Percentiles rank a stretch among this genome's conserved stretches.
Conservation (phyloP, 2,888 invertebrate species). For the Luffia ferchaultella region DNA sequence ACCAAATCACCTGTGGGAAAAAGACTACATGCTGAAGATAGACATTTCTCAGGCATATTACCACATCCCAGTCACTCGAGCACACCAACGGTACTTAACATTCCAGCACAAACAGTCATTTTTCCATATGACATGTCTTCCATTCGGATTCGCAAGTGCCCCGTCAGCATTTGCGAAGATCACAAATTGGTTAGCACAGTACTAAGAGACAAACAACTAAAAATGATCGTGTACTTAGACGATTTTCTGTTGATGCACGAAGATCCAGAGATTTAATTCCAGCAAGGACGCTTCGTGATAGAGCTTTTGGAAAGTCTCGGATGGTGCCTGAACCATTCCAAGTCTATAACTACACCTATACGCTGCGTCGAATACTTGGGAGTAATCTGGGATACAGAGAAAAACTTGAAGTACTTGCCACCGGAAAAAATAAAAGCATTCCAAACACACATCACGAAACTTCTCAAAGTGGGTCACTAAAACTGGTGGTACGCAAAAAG, state of each 20-base stretch:
- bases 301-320: slow-evolving; percentile 4
- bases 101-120: not conserved
- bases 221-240: slow-evolving; percentile 18
- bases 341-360: slow-evolving; percentile 7
- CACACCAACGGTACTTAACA: slow-evolving; percentile 6
- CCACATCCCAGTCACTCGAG: slow-evolving; percentile 5
- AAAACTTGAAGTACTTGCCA: slow-evolving; percentile 11
- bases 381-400: slow-evolving; percentile 7
- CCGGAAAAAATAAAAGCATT: slow-evolving; percentile 14
- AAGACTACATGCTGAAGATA: slow-evolving; percentile 13
- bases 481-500: slow-evolving; percentile 6
- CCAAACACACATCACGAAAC: slow-evolving; percentile 11
- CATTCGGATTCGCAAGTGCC: slow-evolving; percentile 14
- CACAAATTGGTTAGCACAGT: slow-evolving; percentile 17
- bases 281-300: not conserved
- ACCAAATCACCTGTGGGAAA: slow-evolving; percentile 5
- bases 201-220: slow-evolving; percentile 11
- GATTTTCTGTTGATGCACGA: slow-evolving; percentile 14
- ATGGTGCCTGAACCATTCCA: slow-evolving; percentile 8
- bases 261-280: not conserved
- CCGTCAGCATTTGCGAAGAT: slow-evolving; percentile 12
- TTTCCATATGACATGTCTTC: slow-evolving; percentile 12
- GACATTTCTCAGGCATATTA: slow-evolving; percentile 14
- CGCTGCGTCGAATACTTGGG: slow-evolving; percentile 6
- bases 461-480: slow-evolving; percentile 11